phyloP scores from a whole-genome alignment of 2,113 vertebrate species.

The Microtus ochrogaster region DNA sequence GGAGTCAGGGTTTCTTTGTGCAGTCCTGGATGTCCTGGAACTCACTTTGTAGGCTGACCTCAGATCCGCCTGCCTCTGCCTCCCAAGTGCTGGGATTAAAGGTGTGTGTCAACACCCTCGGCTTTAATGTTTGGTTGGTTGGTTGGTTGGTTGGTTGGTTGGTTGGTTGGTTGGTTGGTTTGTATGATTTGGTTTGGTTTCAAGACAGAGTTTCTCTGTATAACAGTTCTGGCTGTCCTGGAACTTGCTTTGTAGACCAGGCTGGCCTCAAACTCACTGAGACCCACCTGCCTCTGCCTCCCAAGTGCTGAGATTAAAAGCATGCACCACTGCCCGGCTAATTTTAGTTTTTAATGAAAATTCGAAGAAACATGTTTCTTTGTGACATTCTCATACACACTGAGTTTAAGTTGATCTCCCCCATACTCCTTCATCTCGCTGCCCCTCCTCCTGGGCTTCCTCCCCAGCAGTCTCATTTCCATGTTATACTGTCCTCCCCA shows the following conservation, averaged over 20 bases:
- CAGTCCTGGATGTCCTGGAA: too few species aligned
- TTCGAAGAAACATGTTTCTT: not conserved
- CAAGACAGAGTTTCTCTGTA: not conserved
- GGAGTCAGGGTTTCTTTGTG: too few species aligned
- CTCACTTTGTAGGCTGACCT: too few species aligned
- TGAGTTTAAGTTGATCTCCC: not conserved
- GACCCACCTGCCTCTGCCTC: not conserved
- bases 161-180: not conserved
- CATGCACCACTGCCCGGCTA: not conserved
- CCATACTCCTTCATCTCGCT: not conserved
- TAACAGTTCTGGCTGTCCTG: not conserved
- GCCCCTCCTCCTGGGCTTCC: not conserved
- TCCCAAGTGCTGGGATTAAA: too few species aligned
- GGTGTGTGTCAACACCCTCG: too few species aligned
- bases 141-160: not conserved
- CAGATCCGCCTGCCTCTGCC: too few species aligned
- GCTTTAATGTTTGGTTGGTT: not conserved
- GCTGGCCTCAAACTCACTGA: not conserved
- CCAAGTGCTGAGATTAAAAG: not conserved
- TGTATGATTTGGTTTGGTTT: not conserved
- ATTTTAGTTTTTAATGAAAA: not conserved
- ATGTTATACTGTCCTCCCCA: not conserved
- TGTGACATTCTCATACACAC: not conserved
- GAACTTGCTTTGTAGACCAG: not conserved
- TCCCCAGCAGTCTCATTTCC: too few species aligned